Conservation (phyloP, 2,113 vertebrate species). For the Pomatostomus ruficeps region DNA sequence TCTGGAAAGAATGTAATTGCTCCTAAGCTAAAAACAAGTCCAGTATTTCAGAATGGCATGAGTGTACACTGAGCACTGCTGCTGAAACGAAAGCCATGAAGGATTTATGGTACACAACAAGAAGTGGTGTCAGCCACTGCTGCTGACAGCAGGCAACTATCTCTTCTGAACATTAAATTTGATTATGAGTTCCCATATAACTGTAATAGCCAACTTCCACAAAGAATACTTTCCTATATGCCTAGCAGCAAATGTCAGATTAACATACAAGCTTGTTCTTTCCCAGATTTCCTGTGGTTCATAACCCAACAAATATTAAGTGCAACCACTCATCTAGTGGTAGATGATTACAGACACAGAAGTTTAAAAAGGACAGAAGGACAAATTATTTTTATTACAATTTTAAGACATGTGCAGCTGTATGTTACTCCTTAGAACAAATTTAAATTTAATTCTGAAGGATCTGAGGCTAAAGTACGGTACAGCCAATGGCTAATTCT, state of each 20-base stretch:
- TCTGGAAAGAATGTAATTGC: neutral
- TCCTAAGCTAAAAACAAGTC: neutral
- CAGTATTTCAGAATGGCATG: neutral
- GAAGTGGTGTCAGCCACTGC: neutral
- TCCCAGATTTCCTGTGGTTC: neutral
- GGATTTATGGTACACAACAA: neutral
- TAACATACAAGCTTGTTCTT: neutral
- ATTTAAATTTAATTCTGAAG: neutral
- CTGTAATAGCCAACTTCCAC: slow-evolving; percentile 11
- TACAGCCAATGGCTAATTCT: neutral
- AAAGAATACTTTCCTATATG: slow-evolving; percentile 5
- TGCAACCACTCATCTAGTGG: neutral
- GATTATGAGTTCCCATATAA: neutral
- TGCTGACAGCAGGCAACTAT: neutral
- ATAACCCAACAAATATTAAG: slow-evolving; percentile 14
- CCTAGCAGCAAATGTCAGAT: slow-evolving; percentile 21
- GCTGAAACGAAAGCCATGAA: neutral
- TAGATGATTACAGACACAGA: neutral
- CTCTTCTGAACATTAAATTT: slow-evolving; percentile 9
- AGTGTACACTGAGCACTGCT: neutral
- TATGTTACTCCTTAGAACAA: neutral
- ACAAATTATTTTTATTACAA: neutral
- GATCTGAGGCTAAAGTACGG: neutral
- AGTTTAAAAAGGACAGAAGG: neutral
- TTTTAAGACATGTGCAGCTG: neutral